Evolutionary conservation across 2,797 vertebrate genomes (phyloP).

Genomic region (Chelmon rostratus): DNA sequence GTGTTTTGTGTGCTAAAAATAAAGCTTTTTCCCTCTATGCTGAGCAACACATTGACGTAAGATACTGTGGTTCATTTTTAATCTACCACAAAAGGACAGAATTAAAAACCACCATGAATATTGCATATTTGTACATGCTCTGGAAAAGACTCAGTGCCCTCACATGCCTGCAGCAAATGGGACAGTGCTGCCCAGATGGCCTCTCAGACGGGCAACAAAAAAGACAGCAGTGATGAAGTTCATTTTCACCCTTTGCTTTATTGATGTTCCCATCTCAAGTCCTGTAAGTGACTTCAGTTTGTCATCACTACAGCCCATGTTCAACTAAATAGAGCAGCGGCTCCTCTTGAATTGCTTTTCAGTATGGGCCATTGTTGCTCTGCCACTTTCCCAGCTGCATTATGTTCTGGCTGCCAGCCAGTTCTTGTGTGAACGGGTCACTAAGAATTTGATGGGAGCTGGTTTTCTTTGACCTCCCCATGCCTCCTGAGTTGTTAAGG

Average conservation of each 20-base stretch:
- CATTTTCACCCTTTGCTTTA: slow-evolving; percentile 12
- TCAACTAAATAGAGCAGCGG: slow-evolving; percentile 1
- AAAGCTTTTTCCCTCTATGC: neutral
- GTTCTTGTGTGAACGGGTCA: slow-evolving; percentile 15
- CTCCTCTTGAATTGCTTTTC: neutral
- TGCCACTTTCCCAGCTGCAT: slow-evolving; percentile 16
- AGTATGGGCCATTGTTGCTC: neutral
- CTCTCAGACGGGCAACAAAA: neutral
- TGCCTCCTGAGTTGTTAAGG: slow-evolving; percentile 26
- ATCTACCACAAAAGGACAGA: neutral
- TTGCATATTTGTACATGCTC: slow-evolving; percentile 20
- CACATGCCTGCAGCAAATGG: neutral
- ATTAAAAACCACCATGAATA: slow-evolving; percentile 32
- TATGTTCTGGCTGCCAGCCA: slow-evolving; percentile 34
- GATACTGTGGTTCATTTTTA: slow-evolving; percentile 17
- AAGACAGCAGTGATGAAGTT: neutral
- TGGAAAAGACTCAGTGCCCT: slow-evolving; percentile 11
- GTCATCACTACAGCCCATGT: neutral
- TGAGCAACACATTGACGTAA: neutral
- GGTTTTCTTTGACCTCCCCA: slow-evolving; percentile 30
- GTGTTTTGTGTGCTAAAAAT: slow-evolving; percentile 4
- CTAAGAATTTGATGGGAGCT: slow-evolving; percentile 24
- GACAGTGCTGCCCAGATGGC: neutral
- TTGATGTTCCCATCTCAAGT: neutral
- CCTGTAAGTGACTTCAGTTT: neutral